Conservation (phyloP, 1,140 invertebrate genomes). For the Scaptomyza hsui region DNA sequence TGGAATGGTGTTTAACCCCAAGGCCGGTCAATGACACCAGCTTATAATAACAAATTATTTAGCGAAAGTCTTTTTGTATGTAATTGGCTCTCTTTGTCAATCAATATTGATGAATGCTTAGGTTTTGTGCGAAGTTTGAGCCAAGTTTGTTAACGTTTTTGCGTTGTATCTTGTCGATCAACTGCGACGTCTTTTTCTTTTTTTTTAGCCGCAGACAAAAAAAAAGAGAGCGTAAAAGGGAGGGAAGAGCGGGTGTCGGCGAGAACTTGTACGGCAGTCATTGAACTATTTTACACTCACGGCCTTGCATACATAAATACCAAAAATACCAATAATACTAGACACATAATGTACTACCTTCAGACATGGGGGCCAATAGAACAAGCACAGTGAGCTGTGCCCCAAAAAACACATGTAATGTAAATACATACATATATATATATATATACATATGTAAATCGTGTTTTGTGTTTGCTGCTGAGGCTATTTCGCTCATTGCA, state of each 20-base stretch:
- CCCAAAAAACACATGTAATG: too few species aligned
- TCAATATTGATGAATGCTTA: background rate
- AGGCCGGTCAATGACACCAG: constrained; percentile 40
- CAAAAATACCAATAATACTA: background rate
- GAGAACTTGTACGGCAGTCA: constrained; percentile 59
- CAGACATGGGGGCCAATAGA: constrained; percentile 22
- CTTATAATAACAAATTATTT: background rate
- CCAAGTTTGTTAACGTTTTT: constrained; percentile 9
- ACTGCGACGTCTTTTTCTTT: constrained; percentile 21
- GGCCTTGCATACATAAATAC: constrained; percentile 58
- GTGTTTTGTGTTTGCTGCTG: constrained; percentile 23
- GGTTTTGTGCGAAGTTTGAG: background rate
- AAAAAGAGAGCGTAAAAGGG: constrained; percentile 12
- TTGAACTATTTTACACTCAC: constrained; percentile 74
- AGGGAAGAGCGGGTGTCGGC: constrained; percentile 11
- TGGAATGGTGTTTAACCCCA: constrained; percentile 29
- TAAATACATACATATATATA: background rate
- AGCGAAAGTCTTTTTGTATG: background rate
- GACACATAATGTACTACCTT: constrained; percentile 13
- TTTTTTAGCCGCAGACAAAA: constrained; percentile 42
- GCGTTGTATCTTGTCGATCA: constrained; percentile 19
- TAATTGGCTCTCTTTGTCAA: constrained; percentile 3
- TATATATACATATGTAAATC: too few species aligned
- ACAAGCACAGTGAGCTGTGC: background rate
- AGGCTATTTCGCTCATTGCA: constrained; percentile 53